Evolutionary conservation across 2,113 vertebrate species (phyloP).

Genomic region (Phaethornis superciliosus): DNA sequence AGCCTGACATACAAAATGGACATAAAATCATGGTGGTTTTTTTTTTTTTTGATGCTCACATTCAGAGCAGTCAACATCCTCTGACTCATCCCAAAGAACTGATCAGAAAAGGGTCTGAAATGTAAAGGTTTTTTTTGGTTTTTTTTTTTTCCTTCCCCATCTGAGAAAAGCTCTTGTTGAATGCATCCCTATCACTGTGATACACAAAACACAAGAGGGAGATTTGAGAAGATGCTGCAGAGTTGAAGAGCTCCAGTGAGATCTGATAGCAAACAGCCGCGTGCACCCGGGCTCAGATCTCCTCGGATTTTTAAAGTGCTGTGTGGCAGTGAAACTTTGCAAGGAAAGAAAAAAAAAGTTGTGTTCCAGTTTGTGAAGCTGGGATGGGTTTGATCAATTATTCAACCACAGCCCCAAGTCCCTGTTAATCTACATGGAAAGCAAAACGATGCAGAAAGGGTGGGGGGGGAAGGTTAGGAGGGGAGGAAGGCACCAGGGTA

Average conservation of each 20-base stretch:
- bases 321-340: background rate
- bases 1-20: background rate
- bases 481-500: background rate
- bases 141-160: no score
- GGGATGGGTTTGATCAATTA: background rate
- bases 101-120: background rate
- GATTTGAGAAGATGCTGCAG: background rate
- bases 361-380: background rate
- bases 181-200: rapidly evolving
- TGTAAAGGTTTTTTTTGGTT: background rate
- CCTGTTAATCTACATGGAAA: background rate
- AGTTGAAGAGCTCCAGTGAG: background rate
- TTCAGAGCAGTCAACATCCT: background rate
- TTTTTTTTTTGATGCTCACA: background rate
- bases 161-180: background rate
- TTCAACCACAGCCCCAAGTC: background rate
- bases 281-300: background rate
- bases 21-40: background rate
- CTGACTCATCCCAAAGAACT: background rate
- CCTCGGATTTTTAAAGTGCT: background rate
- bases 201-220: background rate
- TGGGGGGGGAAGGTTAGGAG: background rate
- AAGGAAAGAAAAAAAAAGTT: background rate
- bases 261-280: background rate
- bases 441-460: background rate